Evolutionary conservation across 2,113 vertebrate genomes (phyloP).

Genomic region (Tor tambroides): DNA sequence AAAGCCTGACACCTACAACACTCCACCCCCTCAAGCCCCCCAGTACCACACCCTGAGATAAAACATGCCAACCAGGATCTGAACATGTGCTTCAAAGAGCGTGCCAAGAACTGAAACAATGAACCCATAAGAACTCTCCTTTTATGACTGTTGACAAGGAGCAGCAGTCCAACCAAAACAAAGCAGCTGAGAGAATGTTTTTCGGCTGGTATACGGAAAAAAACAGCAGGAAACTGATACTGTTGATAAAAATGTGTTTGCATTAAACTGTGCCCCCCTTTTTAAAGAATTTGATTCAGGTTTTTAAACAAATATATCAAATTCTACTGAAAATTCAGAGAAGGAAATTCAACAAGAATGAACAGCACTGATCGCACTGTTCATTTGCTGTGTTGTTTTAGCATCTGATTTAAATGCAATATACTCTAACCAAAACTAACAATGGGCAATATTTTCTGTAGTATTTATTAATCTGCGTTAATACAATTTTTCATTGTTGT

Average conservation of each 20-base stretch:
- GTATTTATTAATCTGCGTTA: background rate
- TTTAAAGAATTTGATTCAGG: no score
- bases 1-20: background rate
- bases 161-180: conserved; percentile 7
- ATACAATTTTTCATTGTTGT: background rate
- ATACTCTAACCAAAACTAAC: no score
- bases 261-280: no score
- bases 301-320: no score
- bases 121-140: background rate
- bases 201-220: background rate
- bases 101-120: conserved; percentile 37
- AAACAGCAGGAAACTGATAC: background rate
- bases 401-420: no score
- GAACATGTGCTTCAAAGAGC: conserved; percentile 10
- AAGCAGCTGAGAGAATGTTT: background rate
- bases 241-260: no score
- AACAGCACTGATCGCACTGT: no score
- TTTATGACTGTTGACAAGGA: conserved; percentile 25
- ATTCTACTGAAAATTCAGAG: no score
- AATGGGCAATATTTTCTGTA: background rate
- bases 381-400: no score
- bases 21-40: background rate
- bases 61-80: conserved; percentile 1
- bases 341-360: no score
- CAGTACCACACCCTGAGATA: conserved; percentile 31